A percentile compares a stretch with the other conserved stretches of the same genome.
These are phyloP conservation scores for Hyla sarda DNA, from an alignment of 2,113 vertebrate species.

Conservation along the genomic window DNA sequence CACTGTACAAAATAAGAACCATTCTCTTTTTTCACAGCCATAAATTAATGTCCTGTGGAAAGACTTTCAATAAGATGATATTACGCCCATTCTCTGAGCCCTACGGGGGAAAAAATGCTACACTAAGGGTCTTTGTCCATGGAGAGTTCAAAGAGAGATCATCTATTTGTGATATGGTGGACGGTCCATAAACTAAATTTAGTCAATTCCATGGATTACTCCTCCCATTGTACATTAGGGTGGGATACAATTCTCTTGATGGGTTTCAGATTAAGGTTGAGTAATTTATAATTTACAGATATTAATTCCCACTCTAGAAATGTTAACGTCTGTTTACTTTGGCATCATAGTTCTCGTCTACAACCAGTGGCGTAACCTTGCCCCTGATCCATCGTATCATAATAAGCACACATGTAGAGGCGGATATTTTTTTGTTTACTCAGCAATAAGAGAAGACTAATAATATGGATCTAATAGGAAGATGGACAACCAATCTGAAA, in stretches of 20 bases:
- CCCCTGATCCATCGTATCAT: not conserved
- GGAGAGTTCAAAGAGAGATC: conserved; percentile 54
- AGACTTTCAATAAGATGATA: conserved; percentile 57
- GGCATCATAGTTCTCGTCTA: not conserved
- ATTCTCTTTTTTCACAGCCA: conserved; percentile 46
- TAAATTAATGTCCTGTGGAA: conserved; percentile 56
- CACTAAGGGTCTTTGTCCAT: conserved; percentile 52
- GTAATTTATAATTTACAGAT: not conserved
- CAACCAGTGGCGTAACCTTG: too few relatives aligned
- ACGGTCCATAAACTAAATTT: conserved; percentile 50
- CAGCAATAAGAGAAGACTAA: too few relatives aligned
- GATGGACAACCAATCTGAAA: too few relatives aligned
- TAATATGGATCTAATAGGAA: too few relatives aligned
- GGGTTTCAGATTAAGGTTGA: not conserved
- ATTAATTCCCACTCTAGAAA: not conserved
- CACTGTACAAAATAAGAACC: conserved; percentile 57
- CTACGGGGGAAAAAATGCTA: conserved; percentile 33
- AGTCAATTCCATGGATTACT: conserved; percentile 16
- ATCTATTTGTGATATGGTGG: conserved; percentile 54
- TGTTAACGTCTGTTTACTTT: not conserved
- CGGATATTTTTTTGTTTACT: too few relatives aligned
- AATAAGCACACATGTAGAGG: too few relatives aligned
- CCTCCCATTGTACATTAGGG: not conserved
- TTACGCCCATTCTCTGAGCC: conserved; percentile 50
- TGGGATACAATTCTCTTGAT: conserved; percentile 11